phyloP scores from a whole-genome alignment of 2,113 vertebrate genomes.

The Grantiella picta region DNA sequence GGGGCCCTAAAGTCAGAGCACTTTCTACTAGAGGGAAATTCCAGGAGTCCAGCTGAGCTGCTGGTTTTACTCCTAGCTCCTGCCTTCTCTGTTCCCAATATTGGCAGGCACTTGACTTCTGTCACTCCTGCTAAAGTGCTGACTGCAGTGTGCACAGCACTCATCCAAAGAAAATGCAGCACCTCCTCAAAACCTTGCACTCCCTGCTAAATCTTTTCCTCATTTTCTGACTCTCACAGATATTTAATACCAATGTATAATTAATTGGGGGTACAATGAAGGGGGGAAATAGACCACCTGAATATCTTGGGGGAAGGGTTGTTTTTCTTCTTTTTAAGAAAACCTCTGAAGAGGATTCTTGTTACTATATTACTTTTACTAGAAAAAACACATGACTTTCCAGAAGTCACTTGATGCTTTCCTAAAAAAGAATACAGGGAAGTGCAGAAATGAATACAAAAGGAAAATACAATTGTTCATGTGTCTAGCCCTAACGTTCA shows the following conservation, averaged over 20 bases:
- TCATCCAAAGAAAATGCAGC: not conserved
- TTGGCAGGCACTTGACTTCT: conserved; percentile 19
- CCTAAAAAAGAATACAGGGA: not conserved
- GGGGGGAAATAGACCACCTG: not conserved
- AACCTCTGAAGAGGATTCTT: not conserved
- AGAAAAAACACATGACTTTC: not conserved
- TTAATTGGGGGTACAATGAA: not conserved
- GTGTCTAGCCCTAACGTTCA: not conserved
- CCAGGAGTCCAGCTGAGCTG: not conserved
- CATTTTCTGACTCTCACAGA: not conserved
- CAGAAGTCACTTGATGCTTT: not conserved
- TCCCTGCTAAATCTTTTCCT: not conserved
- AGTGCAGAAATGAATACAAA: not conserved
- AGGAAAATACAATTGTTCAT: not conserved
- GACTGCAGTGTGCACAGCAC: not conserved
- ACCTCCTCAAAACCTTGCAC: not conserved
- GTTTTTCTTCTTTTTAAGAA: not conserved
- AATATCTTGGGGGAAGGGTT: not conserved
- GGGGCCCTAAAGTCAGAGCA: not conserved
- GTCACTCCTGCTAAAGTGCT: conserved; percentile 13
- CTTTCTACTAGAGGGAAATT: not conserved
- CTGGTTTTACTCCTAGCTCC: not conserved
- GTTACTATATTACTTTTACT: not conserved
- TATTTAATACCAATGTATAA: not conserved
- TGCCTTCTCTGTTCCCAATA: not conserved